These are phyloP conservation scores for Limonius californicus DNA, from an alignment of 1,140 invertebrate species.

Conservation along the genomic window DNA sequence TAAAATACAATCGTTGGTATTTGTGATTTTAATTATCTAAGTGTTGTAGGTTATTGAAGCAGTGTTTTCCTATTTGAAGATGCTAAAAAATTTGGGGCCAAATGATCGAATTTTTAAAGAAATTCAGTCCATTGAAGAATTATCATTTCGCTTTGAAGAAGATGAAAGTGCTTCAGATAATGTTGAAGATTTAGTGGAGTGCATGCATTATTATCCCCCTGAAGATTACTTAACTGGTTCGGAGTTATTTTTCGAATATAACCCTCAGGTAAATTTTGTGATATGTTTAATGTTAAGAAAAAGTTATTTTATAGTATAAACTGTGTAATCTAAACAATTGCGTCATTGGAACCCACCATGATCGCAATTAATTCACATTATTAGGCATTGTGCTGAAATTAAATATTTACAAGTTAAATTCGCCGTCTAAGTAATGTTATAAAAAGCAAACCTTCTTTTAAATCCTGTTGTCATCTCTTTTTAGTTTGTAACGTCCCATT, in stretches of 20 bases:
- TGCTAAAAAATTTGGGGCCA: constrained; percentile 59
- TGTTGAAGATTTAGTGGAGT: constrained; percentile 71
- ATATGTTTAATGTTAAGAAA: too few relatives aligned
- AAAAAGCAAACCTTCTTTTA: too few relatives aligned
- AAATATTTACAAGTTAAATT: too few relatives aligned
- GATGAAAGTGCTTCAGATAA: constrained; percentile 70
- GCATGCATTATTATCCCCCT: constrained; percentile 76
- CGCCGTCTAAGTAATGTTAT: too few relatives aligned
- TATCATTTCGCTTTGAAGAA: constrained; percentile 64
- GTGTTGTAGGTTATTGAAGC: constrained; percentile 60
- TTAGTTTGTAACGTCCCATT: too few relatives aligned
- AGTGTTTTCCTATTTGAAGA: constrained; percentile 70
- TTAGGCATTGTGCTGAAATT: too few relatives aligned
- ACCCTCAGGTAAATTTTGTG: constrained; percentile 72
- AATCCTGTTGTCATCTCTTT: too few relatives aligned
- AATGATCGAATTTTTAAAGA: constrained; percentile 71
- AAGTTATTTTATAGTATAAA: too few relatives aligned
- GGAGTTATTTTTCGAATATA: constrained; percentile 73
- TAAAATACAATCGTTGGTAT: background rate
- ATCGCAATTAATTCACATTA: too few relatives aligned
- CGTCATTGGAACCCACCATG: too few relatives aligned
- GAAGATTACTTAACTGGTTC: constrained; percentile 74
- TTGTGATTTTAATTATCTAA: too few relatives aligned
- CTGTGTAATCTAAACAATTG: too few relatives aligned
- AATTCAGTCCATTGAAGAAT: constrained; percentile 69